Conservation (phyloP, 2,888 invertebrate genomes). For the Campoplex nolae region DNA sequence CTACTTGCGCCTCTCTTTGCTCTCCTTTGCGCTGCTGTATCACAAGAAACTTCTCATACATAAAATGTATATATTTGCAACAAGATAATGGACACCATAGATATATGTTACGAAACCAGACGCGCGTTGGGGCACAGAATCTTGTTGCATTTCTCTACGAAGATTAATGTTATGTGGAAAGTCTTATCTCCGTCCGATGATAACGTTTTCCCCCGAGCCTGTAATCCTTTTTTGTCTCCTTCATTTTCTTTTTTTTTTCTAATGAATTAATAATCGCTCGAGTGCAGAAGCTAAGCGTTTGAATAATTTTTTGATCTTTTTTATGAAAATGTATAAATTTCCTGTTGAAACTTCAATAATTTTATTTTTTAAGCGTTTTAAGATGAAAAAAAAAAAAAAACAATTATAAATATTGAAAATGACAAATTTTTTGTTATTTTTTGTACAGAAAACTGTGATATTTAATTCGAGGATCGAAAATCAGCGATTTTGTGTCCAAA, state of each 20-base stretch:
- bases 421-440: too few species aligned
- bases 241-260: not conserved
- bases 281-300: too few species aligned
- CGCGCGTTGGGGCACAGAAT: conserved; percentile 43
- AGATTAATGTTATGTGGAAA: conserved; percentile 33
- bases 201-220: not conserved
- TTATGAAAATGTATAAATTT: too few species aligned
- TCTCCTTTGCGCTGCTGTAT: conserved; percentile 60
- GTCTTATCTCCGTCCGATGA: conserved; percentile 10
- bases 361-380: too few species aligned
- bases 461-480: too few species aligned
- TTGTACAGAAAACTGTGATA: too few species aligned
- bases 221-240: not conserved
- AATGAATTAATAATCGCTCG: not conserved
- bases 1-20: conserved; percentile 49
- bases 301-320: too few species aligned
- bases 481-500: too few species aligned
- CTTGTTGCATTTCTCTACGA: conserved; percentile 42
- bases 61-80: not conserved
- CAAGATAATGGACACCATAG: not conserved
- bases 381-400: too few species aligned
- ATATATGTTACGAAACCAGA: conserved; percentile 34
- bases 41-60: conserved; percentile 3
- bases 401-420: too few species aligned
- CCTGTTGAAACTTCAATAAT: too few species aligned